phyloP scores from a whole-genome alignment of 2,797 vertebrate species.

The Botia kubotai region DNA sequence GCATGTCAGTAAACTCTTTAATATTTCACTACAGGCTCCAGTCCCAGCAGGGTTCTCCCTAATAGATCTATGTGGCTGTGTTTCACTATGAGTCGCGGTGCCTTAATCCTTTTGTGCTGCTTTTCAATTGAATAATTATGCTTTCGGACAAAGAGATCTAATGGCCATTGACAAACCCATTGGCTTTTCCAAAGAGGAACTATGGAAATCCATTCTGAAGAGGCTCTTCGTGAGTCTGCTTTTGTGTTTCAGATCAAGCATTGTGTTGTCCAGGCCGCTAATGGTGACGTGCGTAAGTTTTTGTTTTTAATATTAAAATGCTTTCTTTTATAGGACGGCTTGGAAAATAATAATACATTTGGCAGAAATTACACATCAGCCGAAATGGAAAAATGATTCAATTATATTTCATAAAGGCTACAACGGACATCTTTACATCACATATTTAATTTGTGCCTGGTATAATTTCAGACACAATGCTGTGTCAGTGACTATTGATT shows the following conservation, averaged over 20 bases:
- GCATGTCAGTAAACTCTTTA: slow-evolving; percentile 26
- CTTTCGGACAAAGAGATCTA: slow-evolving; percentile 2
- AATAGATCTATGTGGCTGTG: slow-evolving; percentile 21
- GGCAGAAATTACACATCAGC: neutral
- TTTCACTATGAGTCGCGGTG: neutral
- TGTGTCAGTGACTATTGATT: neutral
- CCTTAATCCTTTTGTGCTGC: slow-evolving; percentile 15
- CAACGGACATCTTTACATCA: neutral
- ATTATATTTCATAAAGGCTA: neutral
- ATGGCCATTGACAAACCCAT: neutral
- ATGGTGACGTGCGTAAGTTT: neutral
- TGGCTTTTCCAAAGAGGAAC: neutral
- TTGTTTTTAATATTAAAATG: neutral
- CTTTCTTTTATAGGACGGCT: neutral
- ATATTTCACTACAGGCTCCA: slow-evolving; percentile 42
- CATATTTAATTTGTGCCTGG: neutral
- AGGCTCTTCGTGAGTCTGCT: neutral
- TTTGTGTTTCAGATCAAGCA: neutral
- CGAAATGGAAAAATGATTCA: neutral
- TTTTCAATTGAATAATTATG: slow-evolving; percentile 24
- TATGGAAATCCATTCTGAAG: slow-evolving; percentile 6
- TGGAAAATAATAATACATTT: no score
- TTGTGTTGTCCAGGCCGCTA: neutral
- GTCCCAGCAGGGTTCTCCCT: slow-evolving; percentile 24
- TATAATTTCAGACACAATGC: neutral